phyloP scores from a whole-genome alignment of 2,113 vertebrate genomes.

The Sphaerodactylus townsendi region DNA sequence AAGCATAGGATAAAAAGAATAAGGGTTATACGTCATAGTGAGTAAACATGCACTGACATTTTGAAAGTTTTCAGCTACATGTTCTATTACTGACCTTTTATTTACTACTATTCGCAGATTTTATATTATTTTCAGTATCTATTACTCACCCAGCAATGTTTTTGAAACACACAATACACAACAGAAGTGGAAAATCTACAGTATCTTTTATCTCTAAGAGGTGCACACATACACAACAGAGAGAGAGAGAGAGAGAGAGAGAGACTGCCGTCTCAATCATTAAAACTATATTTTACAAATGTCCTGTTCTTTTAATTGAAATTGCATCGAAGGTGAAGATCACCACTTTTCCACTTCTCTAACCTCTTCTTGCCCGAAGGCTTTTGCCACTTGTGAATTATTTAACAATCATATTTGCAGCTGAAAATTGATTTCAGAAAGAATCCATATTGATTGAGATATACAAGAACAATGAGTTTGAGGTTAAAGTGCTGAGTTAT shows the following conservation, averaged over 20 bases:
- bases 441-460: constrained; percentile 84
- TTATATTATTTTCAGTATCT: constrained; percentile 2
- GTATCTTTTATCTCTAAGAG: background rate
- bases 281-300: constrained; percentile 55
- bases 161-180: constrained; percentile 7
- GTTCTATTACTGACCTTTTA: background rate
- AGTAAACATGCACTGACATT: background rate
- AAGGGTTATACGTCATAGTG: background rate
- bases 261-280: constrained; percentile 37
- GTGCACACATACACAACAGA: too few relatives aligned
- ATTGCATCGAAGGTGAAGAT: constrained; percentile 69
- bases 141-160: constrained; percentile 21
- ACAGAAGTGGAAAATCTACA: background rate
- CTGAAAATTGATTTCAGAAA: constrained; percentile 81
- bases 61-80: background rate
- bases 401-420: constrained; percentile 85
- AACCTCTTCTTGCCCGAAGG: constrained; percentile 74
- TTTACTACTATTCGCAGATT: background rate
- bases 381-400: constrained; percentile 81
- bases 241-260: constrained; percentile 24
- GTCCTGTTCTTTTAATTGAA: constrained; percentile 71
- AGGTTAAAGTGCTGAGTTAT: constrained; percentile 75
- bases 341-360: constrained; percentile 68
- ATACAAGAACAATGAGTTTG: constrained; percentile 80
- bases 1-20: background rate